A percentile compares a stretch with the other conserved stretches of the same genome.
Evolutionary conservation across 2,113 vertebrate genomes (phyloP).

Genomic region (Haemorhous mexicanus): DNA sequence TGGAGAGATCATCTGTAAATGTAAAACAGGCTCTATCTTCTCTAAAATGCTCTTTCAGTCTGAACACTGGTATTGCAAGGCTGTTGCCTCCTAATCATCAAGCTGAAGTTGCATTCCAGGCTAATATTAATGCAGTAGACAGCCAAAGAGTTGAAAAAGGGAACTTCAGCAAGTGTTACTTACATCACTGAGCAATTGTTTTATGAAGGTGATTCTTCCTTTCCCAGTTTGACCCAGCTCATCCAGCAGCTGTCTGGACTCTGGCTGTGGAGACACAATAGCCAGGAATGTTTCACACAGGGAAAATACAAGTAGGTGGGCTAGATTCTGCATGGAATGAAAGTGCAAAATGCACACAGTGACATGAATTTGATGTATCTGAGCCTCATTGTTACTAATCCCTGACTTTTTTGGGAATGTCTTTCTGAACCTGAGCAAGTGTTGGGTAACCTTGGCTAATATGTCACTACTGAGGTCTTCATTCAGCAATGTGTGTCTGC

Average conservation of each 20-base stretch:
- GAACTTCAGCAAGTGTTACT: not conserved
- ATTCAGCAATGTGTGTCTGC: not conserved
- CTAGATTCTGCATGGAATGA: not conserved
- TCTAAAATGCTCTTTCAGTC: not conserved
- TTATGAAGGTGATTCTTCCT: constrained; percentile 71
- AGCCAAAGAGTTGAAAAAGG: not conserved
- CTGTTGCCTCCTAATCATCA: not conserved
- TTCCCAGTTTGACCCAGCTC: constrained; percentile 73
- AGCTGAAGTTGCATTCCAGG: not conserved
- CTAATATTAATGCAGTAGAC: not conserved
- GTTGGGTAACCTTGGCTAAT: not conserved
- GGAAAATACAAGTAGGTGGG: not conserved
- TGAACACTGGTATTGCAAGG: not conserved
- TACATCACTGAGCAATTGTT: constrained; percentile 83
- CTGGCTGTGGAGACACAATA: constrained; percentile 51
- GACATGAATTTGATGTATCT: not conserved
- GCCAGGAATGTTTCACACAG: not conserved
- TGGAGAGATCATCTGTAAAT: not conserved
- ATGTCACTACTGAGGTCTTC: not conserved
- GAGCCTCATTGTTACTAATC: not conserved
- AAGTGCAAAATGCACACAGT: not conserved
- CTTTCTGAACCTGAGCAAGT: not conserved
- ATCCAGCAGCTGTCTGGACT: constrained; percentile 73
- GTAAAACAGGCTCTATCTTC: not conserved
- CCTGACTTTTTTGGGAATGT: not conserved